Base-by-base conservation (phyloP, 2,888 invertebrate species). In the Calliopum simillimum region DNA sequence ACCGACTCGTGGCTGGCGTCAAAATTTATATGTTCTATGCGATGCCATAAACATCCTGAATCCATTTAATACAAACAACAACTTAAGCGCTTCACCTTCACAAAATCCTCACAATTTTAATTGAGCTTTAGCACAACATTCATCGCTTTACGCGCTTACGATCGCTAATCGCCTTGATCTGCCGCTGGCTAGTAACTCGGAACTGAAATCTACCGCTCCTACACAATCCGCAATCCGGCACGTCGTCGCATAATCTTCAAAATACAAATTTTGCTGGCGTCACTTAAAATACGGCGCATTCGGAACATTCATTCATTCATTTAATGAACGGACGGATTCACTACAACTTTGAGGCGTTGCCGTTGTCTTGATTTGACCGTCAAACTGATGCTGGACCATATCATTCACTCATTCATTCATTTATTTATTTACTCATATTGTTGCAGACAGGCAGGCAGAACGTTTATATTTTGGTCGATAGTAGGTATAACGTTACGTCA, bases 61-160 rank as follows among this genome's bases (percentile, higher is more conserved):
- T 46, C 64, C 64, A 64, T 41, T 64, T 64, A 64, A 53, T 19
- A 14, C 33, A 56, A 16, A 14, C 55, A 55, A 55, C 23, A 13
- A n/a, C 53, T 53, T 19, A 12, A 16, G 64, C n/a, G n/a, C 14
- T 64, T 64, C 53, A 41, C 64, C 64, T 13, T n/a, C n/a, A n/a
- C 21, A 23, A 63, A 63, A 63, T 47, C 63, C 63, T 44, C 49
- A 59, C 14, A 23, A 43, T 43, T 19, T 79, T 82, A 82, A 82
- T 82, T 81, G 81, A 80, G 80, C 77, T 79, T 80, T 80, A 80
- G 80, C 82, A 81, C 80, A 81, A 78, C 82, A 81, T 82, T 81
- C 81, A 82, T 80, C 81, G 82, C 81, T 81, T 80, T 80, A 79
- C 41, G 25, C 23, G 59, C 59, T 59, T 59, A 43, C 59, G 43